Evolutionary conservation across 2,888 invertebrate genomes (phyloP), one percentile per base, ranked within the genome.

Genomic region (Drosophila mimetica): DNA sequence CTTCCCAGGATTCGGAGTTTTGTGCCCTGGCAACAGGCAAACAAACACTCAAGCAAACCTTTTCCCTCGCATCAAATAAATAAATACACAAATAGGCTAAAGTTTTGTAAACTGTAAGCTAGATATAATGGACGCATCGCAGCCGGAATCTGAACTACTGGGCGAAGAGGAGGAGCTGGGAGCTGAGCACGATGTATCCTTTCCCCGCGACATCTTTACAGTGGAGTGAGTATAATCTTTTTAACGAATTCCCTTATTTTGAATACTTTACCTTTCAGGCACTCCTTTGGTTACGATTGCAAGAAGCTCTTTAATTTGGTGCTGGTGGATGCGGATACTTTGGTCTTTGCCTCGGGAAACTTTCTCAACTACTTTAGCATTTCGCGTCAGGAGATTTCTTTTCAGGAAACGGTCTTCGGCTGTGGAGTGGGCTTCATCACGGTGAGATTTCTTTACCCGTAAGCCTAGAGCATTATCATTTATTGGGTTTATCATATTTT

Each of bases 271-370:
- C n/a, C n/a, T n/a, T 7, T 2, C 75, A 97, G 97, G 89, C 93
- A 96, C 92, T 97, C 97, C 0, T 97, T 95, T 90, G 97, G 97
- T 8, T 98, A 97, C 90, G 95, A 97, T 89, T 96, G 97, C 89
- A 94, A 93, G 76, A 95, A 95, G 81, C 93, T 95, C 64, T 96
- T 95, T 89, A 98, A 98, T 90, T 91, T 98, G 42, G 95, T 95
- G 71, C 93, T 96, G 4, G 93, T 96, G 42, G 96, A 97, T 89
- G 93, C 94, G 4, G 92, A 95, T 11, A 95, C 95, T 0, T 90
- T 97, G 2, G 93, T 96, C 63, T 98, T 96, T 93, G 94, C 94
- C 0, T 95, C 97, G 0, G 98, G 98, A 51, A 97, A 96, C 91
- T 93, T 95, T 50, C 93, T 98, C 32, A 94, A 96, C 76, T 95